phyloP scores from a whole-genome alignment of 2,888 invertebrate genomes.

The Apamea anceps region DNA sequence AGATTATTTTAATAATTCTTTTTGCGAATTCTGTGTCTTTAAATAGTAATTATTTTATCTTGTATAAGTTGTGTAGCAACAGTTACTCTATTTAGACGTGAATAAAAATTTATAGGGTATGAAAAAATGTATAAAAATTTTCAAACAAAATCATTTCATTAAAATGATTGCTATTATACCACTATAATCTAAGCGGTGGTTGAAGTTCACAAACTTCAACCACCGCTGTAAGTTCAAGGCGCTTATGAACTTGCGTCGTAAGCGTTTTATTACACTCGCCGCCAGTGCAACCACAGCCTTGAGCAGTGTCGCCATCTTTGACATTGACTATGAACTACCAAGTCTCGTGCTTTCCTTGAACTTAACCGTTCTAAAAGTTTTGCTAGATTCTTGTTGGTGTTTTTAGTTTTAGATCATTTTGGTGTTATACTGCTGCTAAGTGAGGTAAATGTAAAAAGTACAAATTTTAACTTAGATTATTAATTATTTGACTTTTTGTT shows the following conservation, averaged over 20 bases:
- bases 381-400: background rate
- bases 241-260: background rate
- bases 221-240: slow-evolving; percentile 2
- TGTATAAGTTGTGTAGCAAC: background rate
- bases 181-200: too few species aligned
- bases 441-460: background rate
- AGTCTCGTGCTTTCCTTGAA: slow-evolving; percentile 38
- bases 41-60: background rate
- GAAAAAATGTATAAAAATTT: background rate
- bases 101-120: too few species aligned
- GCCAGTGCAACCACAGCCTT: slow-evolving; percentile 27
- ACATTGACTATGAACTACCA: slow-evolving; percentile 49
- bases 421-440: too few species aligned
- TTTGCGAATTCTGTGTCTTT: background rate
- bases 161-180: background rate
- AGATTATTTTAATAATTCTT: background rate
- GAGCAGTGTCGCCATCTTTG: slow-evolving; percentile 55
- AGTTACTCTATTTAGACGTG: background rate
- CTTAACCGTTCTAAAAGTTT: slow-evolving; percentile 18
- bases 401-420: background rate
- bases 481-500: too few species aligned
- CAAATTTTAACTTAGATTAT: background rate
- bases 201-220: too few species aligned
- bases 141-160: background rate
- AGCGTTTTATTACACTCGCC: background rate